Base-by-base conservation (phyloP, 2,888 invertebrate genomes). In the Eupithecia abbreviata region DNA sequence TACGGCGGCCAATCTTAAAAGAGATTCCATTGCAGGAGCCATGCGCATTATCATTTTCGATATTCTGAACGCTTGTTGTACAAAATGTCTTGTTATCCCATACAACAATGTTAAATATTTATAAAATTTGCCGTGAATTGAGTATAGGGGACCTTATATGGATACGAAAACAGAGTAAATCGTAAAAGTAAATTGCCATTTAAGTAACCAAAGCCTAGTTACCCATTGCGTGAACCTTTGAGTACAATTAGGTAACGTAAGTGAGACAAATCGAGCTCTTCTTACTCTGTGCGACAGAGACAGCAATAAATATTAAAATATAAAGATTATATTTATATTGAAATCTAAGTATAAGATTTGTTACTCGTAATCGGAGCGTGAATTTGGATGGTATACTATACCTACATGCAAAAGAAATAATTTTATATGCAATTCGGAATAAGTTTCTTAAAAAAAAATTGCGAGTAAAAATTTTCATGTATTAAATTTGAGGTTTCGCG, bases 211-310 rank as follows among this genome's bases (percentile, higher is more conserved):
- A 90, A 90, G 88, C 85, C 72, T 77, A 78, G 79, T 83, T 80
- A 81, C 83, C 84, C 79, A 73, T 79, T 84, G 79, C 77, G 72
- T 79, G 81, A 73, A 85, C 84, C 84, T 84, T 81, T 77, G 78
- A 86, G 88, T 88, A 88, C 86, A 87, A 88, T 82, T 90, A 86
- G 87, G 90, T 91, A 86, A 88, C 83, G 75, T 90, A 91, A 91
- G 92, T 93, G 91, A 93, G 91, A 93, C 89, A 81, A 88, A 89
- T 89, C 89, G 92, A 93, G 94, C 92, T 93, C 92, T 88, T 90
- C 87, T 88, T 88, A 87, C 89, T 93, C 93, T 94, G 93, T 93
- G 88, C 90, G 89, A 93, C 93, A 93, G 94, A 93, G 86, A 89
- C 93, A 94, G 94, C 94, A 94, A 94, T 94, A 94, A 93, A 85